Percentiles rank a stretch among this genome's conserved stretches.
phyloP scores from a whole-genome alignment of 92 coral and sea anemone species.

The Pocillopora grandis region DNA sequence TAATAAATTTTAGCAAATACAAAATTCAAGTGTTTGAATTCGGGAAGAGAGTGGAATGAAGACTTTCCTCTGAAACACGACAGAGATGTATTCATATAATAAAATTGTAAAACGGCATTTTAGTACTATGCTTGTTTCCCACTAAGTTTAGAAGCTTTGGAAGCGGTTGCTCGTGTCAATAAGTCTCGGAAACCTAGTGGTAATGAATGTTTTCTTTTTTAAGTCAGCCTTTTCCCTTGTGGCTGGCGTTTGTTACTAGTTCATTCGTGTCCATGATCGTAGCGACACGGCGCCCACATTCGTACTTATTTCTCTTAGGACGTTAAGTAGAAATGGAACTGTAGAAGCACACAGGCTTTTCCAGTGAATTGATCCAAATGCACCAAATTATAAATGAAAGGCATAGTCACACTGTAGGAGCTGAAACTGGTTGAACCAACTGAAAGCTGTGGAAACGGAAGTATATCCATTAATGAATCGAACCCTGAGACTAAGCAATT shows the following conservation, averaged over 20 bases:
- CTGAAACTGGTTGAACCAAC: too few species aligned
- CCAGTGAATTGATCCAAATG: too few species aligned
- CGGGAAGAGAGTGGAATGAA: background rate
- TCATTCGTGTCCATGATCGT: background rate
- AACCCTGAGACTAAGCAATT: too few species aligned
- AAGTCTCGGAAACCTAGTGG: conserved; percentile 25
- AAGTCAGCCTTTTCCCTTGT: background rate
- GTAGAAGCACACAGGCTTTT: too few species aligned
- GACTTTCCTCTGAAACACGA: background rate
- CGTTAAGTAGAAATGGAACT: too few species aligned
- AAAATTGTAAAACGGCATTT: background rate
- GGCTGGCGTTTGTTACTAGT: background rate
- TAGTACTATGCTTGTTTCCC: background rate
- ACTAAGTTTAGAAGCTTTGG: background rate
- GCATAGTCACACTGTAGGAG: too few species aligned
- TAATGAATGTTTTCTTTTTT: background rate
- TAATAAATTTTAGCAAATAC: too few species aligned
- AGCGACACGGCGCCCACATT: too few species aligned
- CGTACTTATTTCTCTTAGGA: too few species aligned
- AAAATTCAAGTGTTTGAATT: background rate
- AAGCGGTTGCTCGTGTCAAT: background rate
- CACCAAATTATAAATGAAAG: too few species aligned
- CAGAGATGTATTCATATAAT: background rate
- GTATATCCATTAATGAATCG: too few species aligned
- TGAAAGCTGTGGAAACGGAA: too few species aligned